Conservation (phyloP, 2,113 vertebrate genomes). For the Lasiurus cinereus region DNA sequence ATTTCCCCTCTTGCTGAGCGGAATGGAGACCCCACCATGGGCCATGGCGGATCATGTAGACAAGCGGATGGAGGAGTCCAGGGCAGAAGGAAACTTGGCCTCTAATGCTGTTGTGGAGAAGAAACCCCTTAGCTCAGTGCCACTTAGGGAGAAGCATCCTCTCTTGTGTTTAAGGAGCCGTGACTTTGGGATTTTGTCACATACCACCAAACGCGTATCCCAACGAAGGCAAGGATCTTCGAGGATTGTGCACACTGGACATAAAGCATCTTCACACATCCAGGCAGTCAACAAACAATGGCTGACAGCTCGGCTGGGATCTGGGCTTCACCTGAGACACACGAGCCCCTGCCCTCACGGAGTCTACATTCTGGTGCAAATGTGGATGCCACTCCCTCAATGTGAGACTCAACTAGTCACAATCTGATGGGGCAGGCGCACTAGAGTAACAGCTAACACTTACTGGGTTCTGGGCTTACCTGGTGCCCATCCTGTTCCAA, state of each 20-base stretch:
- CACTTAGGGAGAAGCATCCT: not conserved
- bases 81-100: not conserved
- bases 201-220: not conserved
- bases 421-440: no score
- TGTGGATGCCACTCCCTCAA: no score
- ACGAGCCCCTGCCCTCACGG: not conserved
- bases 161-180: not conserved
- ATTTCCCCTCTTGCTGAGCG: not conserved
- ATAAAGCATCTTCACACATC: not conserved
- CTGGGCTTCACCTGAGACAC: not conserved
- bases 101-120: not conserved
- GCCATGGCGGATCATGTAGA: rapidly evolving
- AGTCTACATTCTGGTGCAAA: not conserved
- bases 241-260: not conserved
- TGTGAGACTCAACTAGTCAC: not conserved
- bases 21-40: not conserved
- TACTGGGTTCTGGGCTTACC: not conserved
- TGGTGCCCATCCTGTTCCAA: not conserved
- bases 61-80: rapidly evolving
- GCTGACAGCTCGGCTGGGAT: not conserved
- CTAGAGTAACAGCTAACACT: rapidly evolving
- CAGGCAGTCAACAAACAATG: not conserved
- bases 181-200: not conserved
- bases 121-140: not conserved
- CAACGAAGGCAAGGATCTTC: not conserved